These are phyloP conservation scores for Otus sunia DNA, from an alignment of 2,113 vertebrate genomes.

Conservation along the genomic window DNA sequence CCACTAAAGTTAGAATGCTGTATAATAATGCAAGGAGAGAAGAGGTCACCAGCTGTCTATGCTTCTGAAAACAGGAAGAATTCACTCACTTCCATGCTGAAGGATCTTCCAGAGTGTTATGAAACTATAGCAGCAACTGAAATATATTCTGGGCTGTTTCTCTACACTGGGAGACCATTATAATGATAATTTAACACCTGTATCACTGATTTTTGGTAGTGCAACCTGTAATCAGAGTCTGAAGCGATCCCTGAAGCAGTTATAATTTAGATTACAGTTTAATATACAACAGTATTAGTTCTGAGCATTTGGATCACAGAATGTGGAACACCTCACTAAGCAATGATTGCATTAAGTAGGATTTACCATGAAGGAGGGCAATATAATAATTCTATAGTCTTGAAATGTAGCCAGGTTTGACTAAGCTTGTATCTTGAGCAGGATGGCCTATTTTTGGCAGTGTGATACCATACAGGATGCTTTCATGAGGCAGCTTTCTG, in stretches of 20 bases:
- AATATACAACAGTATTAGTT: conserved; percentile 49
- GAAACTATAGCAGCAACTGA: conserved; percentile 25
- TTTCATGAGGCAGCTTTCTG: background rate
- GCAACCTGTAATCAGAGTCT: conserved; percentile 68
- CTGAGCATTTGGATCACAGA: conserved; percentile 46
- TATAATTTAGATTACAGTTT: conserved; percentile 72
- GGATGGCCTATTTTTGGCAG: background rate
- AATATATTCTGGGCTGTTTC: conserved; percentile 33
- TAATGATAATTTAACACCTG: conserved; percentile 71
- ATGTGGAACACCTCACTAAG: conserved; percentile 28
- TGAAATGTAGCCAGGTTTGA: background rate
- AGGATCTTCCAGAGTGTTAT: background rate
- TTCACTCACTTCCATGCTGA: background rate
- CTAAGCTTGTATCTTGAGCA: background rate
- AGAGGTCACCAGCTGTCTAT: background rate
- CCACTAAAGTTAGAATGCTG: background rate
- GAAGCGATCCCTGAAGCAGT: conserved; percentile 59
- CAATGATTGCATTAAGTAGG: background rate
- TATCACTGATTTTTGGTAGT: conserved; percentile 59
- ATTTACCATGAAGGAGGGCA: background rate
- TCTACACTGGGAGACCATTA: conserved; percentile 50
- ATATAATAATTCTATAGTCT: background rate
- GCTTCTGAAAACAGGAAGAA: conserved; percentile 17
- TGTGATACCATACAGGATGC: background rate
- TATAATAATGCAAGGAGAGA: background rate